A percentile compares a stretch with the other conserved stretches of the same genome.
phyloP scores from a whole-genome alignment of 2,797 vertebrate genomes.

The Gobionotothen gibberifrons region DNA sequence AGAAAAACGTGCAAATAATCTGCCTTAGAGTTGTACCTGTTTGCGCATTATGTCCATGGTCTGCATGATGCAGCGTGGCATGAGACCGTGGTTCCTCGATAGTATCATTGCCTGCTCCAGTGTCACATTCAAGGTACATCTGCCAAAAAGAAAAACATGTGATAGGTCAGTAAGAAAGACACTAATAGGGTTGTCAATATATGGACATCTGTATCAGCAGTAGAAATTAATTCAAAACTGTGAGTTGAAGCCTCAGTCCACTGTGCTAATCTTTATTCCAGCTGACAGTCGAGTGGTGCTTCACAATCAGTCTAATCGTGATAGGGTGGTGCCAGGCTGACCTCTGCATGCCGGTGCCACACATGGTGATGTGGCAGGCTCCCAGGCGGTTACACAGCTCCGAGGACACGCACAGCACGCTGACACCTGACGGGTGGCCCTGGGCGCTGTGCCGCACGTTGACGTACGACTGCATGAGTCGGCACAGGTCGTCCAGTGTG shows the following conservation, averaged over 20 bases:
- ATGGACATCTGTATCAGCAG: slow-evolving; percentile 1
- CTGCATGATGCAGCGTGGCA: slow-evolving; percentile 97
- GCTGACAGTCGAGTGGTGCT: slow-evolving; percentile 33
- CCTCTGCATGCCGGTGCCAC: slow-evolving; percentile 97
- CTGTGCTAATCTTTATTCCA: slow-evolving; percentile 36
- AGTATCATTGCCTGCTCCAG: slow-evolving; percentile 94
- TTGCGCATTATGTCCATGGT: slow-evolving; percentile 98
- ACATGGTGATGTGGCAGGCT: slow-evolving; percentile 96
- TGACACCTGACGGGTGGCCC: slow-evolving; percentile 85
- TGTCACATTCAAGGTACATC: slow-evolving; percentile 93
- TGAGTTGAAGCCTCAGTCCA: slow-evolving; percentile 6
- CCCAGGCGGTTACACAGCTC: slow-evolving; percentile 98
- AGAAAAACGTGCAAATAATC: not conserved
- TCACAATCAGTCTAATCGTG: slow-evolving; percentile 23
- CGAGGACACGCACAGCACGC: slow-evolving; percentile 91
- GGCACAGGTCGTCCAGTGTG: slow-evolving; percentile 96
- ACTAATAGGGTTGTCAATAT: not conserved
- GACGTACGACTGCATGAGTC: slow-evolving; percentile 93
- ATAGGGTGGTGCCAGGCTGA: slow-evolving; percentile 62
- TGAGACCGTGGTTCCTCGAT: slow-evolving; percentile 93
- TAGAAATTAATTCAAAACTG: slow-evolving; percentile 10
- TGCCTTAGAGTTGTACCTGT: slow-evolving; percentile 84
- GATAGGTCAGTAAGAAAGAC: slow-evolving; percentile 13
- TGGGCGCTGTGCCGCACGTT: slow-evolving; percentile 82
- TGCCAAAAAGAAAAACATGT: slow-evolving; percentile 66